These are phyloP conservation scores for Rhagoletis pomonella DNA, from an alignment of 1,140 invertebrate species.

Conservation along the genomic window DNA sequence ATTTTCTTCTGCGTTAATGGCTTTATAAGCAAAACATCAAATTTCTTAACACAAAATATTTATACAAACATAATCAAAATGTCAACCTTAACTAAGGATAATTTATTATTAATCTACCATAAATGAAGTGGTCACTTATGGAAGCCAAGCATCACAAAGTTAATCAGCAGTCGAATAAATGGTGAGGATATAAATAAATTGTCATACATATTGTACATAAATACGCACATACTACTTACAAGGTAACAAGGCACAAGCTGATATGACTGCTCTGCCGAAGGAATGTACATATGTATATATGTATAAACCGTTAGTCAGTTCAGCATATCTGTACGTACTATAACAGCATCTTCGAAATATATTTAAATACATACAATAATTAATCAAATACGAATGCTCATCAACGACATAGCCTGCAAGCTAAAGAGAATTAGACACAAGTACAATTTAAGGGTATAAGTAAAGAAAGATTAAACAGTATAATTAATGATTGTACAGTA, in stretches of 20 bases:
- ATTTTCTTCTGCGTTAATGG: no score
- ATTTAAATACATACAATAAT: constrained; percentile 37
- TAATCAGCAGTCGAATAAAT: background rate
- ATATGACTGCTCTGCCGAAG: background rate
- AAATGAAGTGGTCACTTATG: background rate
- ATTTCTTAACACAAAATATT: no score
- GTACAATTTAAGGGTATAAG: background rate
- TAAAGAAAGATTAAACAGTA: background rate
- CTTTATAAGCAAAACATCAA: no score
- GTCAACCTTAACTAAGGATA: constrained; percentile 35
- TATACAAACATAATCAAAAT: background rate
- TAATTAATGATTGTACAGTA: constrained; percentile 48
- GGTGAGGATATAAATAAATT: background rate
- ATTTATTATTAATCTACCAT: constrained; percentile 34
- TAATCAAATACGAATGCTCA: constrained; percentile 24
- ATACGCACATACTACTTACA: background rate
- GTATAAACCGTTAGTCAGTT: background rate
- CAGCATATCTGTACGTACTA: background rate
- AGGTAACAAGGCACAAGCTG: background rate
- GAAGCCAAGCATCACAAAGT: background rate
- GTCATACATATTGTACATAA: background rate
- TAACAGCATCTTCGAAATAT: background rate
- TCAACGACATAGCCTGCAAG: background rate
- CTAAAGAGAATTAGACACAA: background rate
- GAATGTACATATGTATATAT: background rate